Evolutionary conservation across 2,113 vertebrate genomes (phyloP).

Genomic region (Pachypanchax playfairii): DNA sequence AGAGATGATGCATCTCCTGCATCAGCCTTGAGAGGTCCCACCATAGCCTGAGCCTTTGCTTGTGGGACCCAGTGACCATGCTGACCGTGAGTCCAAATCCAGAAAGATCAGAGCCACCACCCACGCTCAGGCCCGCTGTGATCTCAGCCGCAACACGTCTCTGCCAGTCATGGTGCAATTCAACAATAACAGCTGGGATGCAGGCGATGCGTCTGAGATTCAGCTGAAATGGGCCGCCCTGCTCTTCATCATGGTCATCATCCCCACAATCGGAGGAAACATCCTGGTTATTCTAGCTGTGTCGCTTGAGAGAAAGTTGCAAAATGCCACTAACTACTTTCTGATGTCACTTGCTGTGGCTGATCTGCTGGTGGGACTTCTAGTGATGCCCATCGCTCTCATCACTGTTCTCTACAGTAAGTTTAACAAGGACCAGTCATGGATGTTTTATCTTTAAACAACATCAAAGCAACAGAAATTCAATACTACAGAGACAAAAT

Average conservation of each 20-base stretch:
- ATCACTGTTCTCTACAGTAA: constrained; percentile 86
- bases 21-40: constrained; percentile 35
- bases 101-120: constrained; percentile 74
- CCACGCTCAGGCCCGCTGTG: constrained; percentile 46
- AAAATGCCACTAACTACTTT: constrained; percentile 98
- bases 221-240: constrained; percentile 87
- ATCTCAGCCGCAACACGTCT: constrained; percentile 69
- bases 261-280: constrained; percentile 95
- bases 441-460: too few species aligned
- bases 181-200: constrained; percentile 43
- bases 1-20: constrained; percentile 40
- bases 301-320: constrained; percentile 93
- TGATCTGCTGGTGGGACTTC: constrained; percentile 93
- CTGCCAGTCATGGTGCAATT: constrained; percentile 54
- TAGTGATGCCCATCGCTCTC: constrained; percentile 97
- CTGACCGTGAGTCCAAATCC: constrained; percentile 80
- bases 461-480: too few species aligned
- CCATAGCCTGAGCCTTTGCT: constrained; percentile 36
- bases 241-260: constrained; percentile 89
- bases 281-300: constrained; percentile 96
- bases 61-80: constrained; percentile 85
- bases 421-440: constrained; percentile 28
- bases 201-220: constrained; percentile 55
- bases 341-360: constrained; percentile 94
- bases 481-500: not conserved